Conservation (phyloP, 2,113 vertebrate genomes). For the Bubo blakistoni region DNA sequence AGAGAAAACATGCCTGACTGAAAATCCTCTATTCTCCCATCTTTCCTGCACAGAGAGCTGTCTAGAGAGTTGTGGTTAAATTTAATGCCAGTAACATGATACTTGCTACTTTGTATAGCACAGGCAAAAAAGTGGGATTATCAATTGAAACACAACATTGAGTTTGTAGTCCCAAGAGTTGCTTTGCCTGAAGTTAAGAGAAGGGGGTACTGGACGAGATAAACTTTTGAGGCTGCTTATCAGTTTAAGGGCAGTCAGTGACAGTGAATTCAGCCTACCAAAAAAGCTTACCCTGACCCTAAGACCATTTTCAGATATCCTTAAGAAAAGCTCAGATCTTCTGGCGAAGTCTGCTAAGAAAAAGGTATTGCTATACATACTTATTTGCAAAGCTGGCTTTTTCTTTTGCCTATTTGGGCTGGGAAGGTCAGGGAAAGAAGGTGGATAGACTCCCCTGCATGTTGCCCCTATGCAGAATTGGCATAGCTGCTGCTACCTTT, state of each 20-base stretch:
- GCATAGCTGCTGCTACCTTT: neutral
- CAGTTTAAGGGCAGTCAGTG: neutral
- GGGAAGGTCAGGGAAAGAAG: neutral
- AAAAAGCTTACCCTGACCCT: neutral
- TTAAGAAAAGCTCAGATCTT: neutral
- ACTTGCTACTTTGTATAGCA: neutral
- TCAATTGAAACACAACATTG: neutral
- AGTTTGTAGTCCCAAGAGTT: neutral
- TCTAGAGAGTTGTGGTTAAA: neutral
- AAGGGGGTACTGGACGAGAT: neutral
- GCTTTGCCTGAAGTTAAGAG: neutral
- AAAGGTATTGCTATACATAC: neutral
- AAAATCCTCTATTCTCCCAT: neutral
- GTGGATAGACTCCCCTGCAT: neutral
- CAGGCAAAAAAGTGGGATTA: neutral
- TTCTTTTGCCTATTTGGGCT: neutral
- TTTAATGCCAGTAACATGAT: neutral
- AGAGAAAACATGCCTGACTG: neutral
- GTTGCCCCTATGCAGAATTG: neutral
- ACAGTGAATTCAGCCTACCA: neutral
- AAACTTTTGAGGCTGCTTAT: neutral
- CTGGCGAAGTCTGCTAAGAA: neutral
- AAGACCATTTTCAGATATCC: neutral
- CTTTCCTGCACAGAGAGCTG: neutral
- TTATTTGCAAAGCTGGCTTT: neutral